A percentile compares a stretch with the other conserved stretches of the same genome.
These are phyloP conservation scores for Calcarius lapponicus DNA, from an alignment of 2,797 vertebrate species.

Conservation along the genomic window DNA sequence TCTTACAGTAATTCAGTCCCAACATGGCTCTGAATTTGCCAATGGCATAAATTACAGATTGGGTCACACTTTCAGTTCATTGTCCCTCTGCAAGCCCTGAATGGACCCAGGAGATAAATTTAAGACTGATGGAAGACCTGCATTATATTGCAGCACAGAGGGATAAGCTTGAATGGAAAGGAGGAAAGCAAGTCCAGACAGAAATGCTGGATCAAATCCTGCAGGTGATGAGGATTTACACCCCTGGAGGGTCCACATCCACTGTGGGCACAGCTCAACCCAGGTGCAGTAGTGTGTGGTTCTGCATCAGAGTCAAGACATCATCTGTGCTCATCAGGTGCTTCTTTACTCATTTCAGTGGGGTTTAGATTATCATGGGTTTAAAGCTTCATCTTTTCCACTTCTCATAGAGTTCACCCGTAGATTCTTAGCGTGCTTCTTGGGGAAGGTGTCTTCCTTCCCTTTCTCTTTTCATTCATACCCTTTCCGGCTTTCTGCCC, in stretches of 20 bases:
- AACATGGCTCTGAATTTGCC: neutral
- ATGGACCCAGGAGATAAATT: neutral
- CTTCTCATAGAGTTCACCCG: neutral
- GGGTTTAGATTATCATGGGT: neutral
- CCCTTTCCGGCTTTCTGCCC: neutral
- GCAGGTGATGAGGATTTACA: neutral
- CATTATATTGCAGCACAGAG: neutral
- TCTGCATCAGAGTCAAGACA: neutral
- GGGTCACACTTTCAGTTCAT: neutral
- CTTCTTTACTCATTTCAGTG: neutral
- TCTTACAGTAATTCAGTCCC: neutral
- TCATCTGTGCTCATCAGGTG: rapidly evolving
- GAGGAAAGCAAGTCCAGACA: neutral
- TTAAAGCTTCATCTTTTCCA: neutral
- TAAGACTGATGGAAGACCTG: neutral
- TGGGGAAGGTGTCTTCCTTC: neutral
- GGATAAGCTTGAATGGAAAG: neutral
- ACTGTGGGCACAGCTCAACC: neutral
- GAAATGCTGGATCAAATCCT: neutral
- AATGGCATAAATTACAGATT: neutral
- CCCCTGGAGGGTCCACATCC: neutral
- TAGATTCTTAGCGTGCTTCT: neutral
- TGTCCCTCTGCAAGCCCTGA: neutral
- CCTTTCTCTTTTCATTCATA: neutral
- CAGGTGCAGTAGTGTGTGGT: neutral